Evolutionary conservation across 2,797 vertebrate genomes (phyloP).

Genomic region (Phrynocephalus forsythii): DNA sequence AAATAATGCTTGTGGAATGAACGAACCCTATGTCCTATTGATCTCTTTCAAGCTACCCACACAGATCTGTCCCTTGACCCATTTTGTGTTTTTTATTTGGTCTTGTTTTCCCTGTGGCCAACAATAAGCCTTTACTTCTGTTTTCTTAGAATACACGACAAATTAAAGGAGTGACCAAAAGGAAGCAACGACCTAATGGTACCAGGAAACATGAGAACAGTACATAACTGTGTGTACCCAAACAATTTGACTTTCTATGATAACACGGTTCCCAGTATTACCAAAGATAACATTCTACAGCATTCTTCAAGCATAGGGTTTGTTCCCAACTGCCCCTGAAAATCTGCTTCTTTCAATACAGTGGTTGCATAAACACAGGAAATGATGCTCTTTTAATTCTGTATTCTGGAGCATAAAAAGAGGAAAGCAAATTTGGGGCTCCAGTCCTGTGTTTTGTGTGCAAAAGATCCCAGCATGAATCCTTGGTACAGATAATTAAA

Average conservation of each 20-base stretch:
- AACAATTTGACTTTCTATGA: conserved; percentile 47
- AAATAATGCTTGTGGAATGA: rapidly evolving
- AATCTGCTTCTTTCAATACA: not conserved
- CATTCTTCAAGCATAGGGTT: not conserved
- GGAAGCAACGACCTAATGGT: conserved; percentile 31
- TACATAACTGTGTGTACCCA: not conserved
- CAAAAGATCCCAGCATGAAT: not conserved
- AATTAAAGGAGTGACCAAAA: not conserved
- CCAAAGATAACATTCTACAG: conserved; percentile 5
- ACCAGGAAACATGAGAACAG: conserved; percentile 51
- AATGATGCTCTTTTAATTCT: not conserved
- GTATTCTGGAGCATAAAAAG: not conserved
- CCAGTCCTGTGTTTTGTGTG: not conserved
- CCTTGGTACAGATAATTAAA: not conserved
- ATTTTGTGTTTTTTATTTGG: not conserved
- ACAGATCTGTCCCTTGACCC: not conserved
- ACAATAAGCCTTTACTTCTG: not conserved
- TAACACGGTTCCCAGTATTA: conserved; percentile 57
- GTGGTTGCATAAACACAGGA: not conserved
- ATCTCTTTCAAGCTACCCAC: not conserved
- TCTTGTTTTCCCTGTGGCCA: not conserved
- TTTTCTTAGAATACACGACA: not conserved
- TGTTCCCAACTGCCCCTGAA: not conserved
- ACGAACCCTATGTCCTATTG: not conserved
- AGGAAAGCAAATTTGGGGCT: not conserved